These are phyloP conservation scores for Anodontia alba DNA, from an alignment of 2,888 invertebrate species.

Conservation along the genomic window DNA sequence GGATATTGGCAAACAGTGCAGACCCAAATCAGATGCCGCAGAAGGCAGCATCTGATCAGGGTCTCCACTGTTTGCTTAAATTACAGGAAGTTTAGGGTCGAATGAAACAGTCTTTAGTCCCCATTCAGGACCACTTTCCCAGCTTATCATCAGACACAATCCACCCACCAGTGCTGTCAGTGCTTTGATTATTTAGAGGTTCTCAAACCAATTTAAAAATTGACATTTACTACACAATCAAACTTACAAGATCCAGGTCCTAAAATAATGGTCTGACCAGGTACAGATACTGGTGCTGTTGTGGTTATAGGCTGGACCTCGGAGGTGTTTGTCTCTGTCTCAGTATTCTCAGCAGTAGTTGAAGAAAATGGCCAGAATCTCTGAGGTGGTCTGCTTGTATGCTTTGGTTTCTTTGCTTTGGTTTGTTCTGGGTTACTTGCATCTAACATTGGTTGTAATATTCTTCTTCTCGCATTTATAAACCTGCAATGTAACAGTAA, in stretches of 20 bases:
- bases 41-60: no score
- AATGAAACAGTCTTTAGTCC: no score
- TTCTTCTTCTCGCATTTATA: slow-evolving; percentile 95
- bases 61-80: no score
- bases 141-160: no score
- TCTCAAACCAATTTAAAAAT: no score
- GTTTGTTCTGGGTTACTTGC: slow-evolving; percentile 84
- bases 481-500: slow-evolving; percentile 84
- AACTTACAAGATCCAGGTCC: slow-evolving; percentile 54
- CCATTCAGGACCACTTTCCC: no score
- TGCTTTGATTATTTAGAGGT: no score
- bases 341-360: slow-evolving; percentile 86
- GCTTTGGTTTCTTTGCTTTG: slow-evolving; percentile 85
- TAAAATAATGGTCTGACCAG: slow-evolving; percentile 46
- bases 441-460: slow-evolving; percentile 96
- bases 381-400: slow-evolving; percentile 87
- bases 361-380: slow-evolving; percentile 90
- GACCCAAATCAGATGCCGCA: no score
- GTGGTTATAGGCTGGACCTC: not conserved
- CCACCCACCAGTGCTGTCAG: no score
- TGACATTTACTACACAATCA: no score
- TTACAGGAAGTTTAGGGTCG: no score
- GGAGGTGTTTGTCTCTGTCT: not conserved
- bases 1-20: no score
- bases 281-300: slow-evolving; percentile 51